Base-by-base conservation (phyloP, 2,113 vertebrate species). In the Osmerus eperlanus region DNA sequence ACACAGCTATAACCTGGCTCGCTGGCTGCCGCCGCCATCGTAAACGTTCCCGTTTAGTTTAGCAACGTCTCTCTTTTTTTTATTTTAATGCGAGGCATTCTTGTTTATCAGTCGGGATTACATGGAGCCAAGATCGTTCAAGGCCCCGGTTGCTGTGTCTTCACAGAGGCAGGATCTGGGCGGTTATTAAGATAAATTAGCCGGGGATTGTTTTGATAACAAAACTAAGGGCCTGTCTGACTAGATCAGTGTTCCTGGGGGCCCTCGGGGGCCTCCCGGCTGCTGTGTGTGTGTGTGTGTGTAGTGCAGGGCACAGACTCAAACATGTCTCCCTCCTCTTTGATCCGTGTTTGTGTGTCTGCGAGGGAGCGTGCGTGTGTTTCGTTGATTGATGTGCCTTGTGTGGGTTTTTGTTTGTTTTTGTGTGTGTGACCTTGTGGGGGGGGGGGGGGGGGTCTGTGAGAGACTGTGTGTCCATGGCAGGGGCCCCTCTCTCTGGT, bases 121-220 rank as follows among this genome's bases (percentile, higher is more conserved):
- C 36, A 61, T 53, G 13, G 67, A 23, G 18, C 32, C 69, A 36
- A 13, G 15, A 18, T 19, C n/a, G 19, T 70, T 41, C 6, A 32
- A 32, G 18, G 36, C 56, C 7, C 3, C 7, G 41, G 51, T 65
- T 32, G 8, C 55, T 3, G 13, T 3, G 18, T 21, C 56, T 19
- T 18, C 19, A 21, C 58, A 23, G 58, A 32, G 67, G 21, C 28
- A 65, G 52, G 18, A n/a, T 25, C 15, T 2, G 54, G 53, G 74
- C n/a, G 56, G 29, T 75, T 60, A 75, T 58, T 68, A 69, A 72
- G 60, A 72, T 51, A 65, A 68, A 80, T 70, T 28, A 76, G 73
- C 67, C 19, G 21, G 3, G 56, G 60, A 65, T 32, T 69, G 70
- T 80, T 74, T 74, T 77, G 47, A 74, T 70, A 74, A 72, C 64